Evolutionary conservation across 2,797 vertebrate species (phyloP), one percentile per base, ranked within the genome.

Genomic region (Sebastes cheni): DNA sequence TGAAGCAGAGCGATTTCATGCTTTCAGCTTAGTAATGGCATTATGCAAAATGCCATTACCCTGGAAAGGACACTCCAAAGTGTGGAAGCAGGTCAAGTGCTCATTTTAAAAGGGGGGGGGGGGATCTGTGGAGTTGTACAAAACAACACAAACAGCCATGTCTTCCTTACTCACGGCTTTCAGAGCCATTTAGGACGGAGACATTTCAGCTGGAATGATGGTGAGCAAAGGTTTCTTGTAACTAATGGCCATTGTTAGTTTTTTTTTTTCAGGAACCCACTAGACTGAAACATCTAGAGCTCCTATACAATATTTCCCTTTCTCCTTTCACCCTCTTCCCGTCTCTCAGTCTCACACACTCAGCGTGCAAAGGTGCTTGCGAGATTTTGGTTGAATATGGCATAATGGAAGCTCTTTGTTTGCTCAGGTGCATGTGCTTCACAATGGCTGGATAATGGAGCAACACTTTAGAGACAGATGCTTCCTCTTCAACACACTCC

Each of bases 401-500:
- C 91, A 90, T 92, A 95, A 95, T 94, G 91, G 91, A 85, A 83
- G 85, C 77, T 91, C 91, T 94, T 92, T 95, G 93, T 96, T 96
- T 95, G 92, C 92, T 95, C 95, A 95, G 94, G 94, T 95, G 94
- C 88, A 30, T 82, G 82, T 90, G 84, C 81, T 85, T 85, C 80
- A 89, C 91, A 91, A 93, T 92, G 84, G 88, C 85, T 52, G 75
- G 85, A 95, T 95, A 94, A 95, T 95, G 83, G 93, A 92, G 87
- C 68, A 94, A 90, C 91, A 91, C 91, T 95, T 93, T 90, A 89
- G 89, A 93, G 91, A 92, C 95, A 96, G 95, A 95, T 95, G 95
- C 95, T 95, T 85, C 84, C 92, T 91, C 93, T 95, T 95, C 88
- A 93, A 91, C 91, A 84, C 86, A 86, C 90, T 92, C 78, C 88